Conservation (phyloP, 1,140 invertebrate species). For the Aphaenogaster rudis region DNA sequence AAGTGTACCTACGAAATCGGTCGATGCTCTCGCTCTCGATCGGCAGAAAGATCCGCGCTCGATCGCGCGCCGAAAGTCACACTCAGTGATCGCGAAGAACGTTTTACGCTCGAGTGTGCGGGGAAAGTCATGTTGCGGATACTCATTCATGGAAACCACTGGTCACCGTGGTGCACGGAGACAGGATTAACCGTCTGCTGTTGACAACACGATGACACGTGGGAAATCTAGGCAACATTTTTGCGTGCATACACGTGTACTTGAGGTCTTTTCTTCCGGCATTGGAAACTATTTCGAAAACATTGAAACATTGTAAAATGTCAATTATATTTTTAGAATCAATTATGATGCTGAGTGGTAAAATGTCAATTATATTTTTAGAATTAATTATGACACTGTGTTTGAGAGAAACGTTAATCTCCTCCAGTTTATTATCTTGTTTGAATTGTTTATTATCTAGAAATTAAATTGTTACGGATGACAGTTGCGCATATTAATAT, state of each 20-base stretch:
- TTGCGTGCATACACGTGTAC: neutral
- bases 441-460: neutral
- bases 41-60: slow-evolving; percentile 60
- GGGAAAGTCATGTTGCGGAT: slow-evolving; percentile 21
- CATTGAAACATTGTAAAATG: slow-evolving; percentile 1
- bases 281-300: neutral
- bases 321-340: neutral
- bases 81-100: slow-evolving; percentile 1
- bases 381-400: neutral
- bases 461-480: neutral
- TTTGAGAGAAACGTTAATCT: neutral
- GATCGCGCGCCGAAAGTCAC: slow-evolving; percentile 40
- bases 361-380: slow-evolving; percentile 1
- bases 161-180: slow-evolving; percentile 50
- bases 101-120: slow-evolving; percentile 14
- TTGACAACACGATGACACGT: slow-evolving; percentile 68
- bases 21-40: slow-evolving; percentile 64
- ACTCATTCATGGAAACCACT: slow-evolving; percentile 73
- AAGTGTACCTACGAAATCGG: slow-evolving; percentile 76
- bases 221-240: slow-evolving; percentile 63
- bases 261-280: neutral
- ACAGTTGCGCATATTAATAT: neutral
- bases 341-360: neutral
- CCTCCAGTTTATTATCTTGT: neutral
- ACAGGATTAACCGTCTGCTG: slow-evolving; percentile 67